These are phyloP conservation scores for Falco berigora DNA, from an alignment of 2,797 vertebrate genomes.

Conservation along the genomic window DNA sequence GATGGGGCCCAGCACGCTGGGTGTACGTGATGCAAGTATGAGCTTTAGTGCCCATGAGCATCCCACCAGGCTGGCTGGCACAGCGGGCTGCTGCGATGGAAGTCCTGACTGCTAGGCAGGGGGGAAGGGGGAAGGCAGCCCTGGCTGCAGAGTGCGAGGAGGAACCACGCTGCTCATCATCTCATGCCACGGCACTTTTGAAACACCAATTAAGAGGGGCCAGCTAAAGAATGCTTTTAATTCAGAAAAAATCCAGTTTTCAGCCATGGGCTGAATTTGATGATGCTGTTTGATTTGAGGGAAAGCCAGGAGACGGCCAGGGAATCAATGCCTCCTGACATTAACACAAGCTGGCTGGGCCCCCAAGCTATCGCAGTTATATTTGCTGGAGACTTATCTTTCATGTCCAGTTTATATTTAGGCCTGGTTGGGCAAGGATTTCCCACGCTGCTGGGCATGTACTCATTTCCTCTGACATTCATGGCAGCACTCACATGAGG, in stretches of 20 bases:
- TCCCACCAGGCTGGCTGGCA: neutral
- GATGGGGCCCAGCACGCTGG: neutral
- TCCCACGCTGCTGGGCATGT: neutral
- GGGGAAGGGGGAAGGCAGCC: neutral
- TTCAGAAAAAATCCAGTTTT: neutral
- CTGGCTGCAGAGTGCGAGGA: neutral
- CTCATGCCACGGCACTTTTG: rapidly evolving
- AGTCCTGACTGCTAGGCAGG: neutral
- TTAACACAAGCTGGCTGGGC: neutral
- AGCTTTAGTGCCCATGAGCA: neutral
- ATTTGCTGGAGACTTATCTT: neutral
- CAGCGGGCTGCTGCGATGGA: neutral
- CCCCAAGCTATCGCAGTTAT: neutral
- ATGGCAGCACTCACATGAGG: neutral
- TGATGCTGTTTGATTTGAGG: neutral
- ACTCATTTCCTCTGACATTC: neutral
- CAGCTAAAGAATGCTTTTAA: neutral
- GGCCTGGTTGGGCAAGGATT: neutral
- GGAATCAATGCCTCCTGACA: neutral
- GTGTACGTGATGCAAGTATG: rapidly evolving
- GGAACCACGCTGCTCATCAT: neutral
- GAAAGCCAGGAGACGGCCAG: neutral
- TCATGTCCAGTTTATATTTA: neutral
- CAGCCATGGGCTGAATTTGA: neutral
- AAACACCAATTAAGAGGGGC: neutral